Percentiles rank a stretch among this genome's conserved stretches.
phyloP scores from a whole-genome alignment of 2,888 invertebrate species.

The Alviniconcha strummeri region DNA sequence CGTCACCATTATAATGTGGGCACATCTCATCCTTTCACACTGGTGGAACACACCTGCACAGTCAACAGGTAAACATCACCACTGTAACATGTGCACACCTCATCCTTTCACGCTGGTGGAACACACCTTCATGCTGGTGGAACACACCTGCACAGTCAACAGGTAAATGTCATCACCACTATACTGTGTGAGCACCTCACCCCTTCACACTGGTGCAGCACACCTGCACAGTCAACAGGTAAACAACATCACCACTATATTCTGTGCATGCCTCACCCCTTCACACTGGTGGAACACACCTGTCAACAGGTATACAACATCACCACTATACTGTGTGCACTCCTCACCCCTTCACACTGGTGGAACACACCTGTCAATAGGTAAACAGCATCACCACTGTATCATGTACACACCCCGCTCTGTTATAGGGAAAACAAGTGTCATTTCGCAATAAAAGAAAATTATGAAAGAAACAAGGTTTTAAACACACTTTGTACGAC shows the following conservation, averaged over 20 bases:
- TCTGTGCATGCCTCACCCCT: conserved; percentile 93
- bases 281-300: conserved; percentile 94
- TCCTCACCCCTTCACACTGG: conserved; percentile 94
- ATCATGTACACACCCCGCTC: no score
- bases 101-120: no score
- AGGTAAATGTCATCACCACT: conserved; percentile 60
- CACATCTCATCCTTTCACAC: conserved; percentile 93
- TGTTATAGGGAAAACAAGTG: neutral
- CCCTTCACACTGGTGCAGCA: conserved; percentile 94
- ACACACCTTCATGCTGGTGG: no score
- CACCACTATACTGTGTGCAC: conserved; percentile 85
- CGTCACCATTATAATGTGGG: conserved; percentile 82
- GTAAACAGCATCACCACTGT: neutral
- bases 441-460: neutral
- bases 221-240: conserved; percentile 74
- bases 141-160: neutral
- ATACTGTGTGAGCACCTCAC: conserved; percentile 93
- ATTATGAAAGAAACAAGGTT: neutral
- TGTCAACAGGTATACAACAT: conserved; percentile 37
- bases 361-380: conserved; percentile 83
- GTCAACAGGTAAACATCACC: neutral
- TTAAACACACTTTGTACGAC: neutral
- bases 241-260: conserved; percentile 76
- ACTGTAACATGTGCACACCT: no score
- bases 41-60: conserved; percentile 86